These are phyloP conservation scores for Holocentrus rufus DNA, from an alignment of 2,797 vertebrate genomes.

Conservation along the genomic window DNA sequence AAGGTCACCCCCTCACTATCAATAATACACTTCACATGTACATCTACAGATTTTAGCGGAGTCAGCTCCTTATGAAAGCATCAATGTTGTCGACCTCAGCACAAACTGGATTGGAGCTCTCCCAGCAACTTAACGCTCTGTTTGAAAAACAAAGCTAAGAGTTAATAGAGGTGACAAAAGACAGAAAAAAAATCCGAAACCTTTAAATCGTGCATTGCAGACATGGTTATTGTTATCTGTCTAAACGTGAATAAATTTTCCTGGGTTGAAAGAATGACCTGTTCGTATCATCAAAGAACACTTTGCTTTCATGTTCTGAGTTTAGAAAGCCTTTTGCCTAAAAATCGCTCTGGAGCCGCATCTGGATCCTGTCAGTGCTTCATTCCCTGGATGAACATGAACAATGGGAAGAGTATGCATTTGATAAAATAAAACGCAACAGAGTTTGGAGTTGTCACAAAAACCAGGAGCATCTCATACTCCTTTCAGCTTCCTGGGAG, in stretches of 20 bases:
- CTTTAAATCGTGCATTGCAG: too few species aligned
- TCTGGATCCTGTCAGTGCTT: constrained; percentile 69
- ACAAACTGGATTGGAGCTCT: background rate
- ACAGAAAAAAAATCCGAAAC: too few species aligned
- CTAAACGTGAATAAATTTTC: background rate
- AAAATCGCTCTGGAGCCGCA: constrained; percentile 34
- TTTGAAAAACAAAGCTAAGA: background rate
- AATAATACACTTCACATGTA: constrained; percentile 12
- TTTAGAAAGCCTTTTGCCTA: constrained; percentile 20
- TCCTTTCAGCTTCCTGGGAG: constrained; percentile 17
- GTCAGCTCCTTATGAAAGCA: constrained; percentile 1
- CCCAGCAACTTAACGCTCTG: background rate
- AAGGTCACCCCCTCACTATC: constrained; percentile 14
- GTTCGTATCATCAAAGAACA: constrained; percentile 13
- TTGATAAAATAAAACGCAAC: constrained; percentile 53
- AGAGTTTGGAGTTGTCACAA: constrained; percentile 43
- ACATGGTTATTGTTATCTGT: too few species aligned
- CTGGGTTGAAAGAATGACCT: background rate
- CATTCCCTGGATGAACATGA: constrained; percentile 39
- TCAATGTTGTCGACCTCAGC: background rate
- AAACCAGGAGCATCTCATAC: constrained; percentile 4
- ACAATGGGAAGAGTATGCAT: constrained; percentile 49
- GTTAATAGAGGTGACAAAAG: too few species aligned
- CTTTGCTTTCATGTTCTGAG: constrained; percentile 8
- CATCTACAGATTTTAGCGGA: background rate